Evolutionary conservation across 2,113 vertebrate species (phyloP), one percentile per base, ranked within the genome.

Genomic region (Brachypteracias leptosomus): DNA sequence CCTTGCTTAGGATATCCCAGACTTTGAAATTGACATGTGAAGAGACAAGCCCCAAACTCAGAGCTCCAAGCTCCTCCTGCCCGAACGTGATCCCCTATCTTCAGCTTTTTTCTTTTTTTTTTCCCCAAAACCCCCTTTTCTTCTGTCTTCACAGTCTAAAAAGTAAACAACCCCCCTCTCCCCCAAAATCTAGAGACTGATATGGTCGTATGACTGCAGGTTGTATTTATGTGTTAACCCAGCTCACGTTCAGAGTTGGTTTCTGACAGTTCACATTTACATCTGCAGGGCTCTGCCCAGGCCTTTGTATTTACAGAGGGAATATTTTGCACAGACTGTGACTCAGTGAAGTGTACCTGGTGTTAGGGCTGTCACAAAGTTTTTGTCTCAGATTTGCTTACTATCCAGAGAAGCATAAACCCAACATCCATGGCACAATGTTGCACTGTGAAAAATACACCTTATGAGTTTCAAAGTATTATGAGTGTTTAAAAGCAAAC

Each of bases 31-130:
- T 28, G 28, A 11, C 31, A 11, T 65, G 31, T 1, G 3, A 76
- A 80, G 71, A 21, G 7, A 26, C 2, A 59, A 59, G 10, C 3
- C 9, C 22, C 24, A 31, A 15, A 46, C 36, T 74, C 55, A 80
- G 72, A 78, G 24, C 22, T 89, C 21, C 24, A 52, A 42, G 7
- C 6, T 88, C 24, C 10, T 9, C 10, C 29, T 86, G 26, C 15
- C 51, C 44, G 42, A 89, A 70, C 19, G 22, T 47, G 6, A 6
- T 52, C 1, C 6, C 15, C 6, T 40, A 8, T 47, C 8, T 44
- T 58, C 44, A 78, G 11, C 4, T 14, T 19, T 7, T 0, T 8
- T 28, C 21, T 33, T 7, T 0, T 6, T 28, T 57, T n/a, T 19
- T 6, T 25, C 8, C 13, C 3, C 2, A 13, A 25, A 55, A 18